Percentiles rank a stretch among this genome's conserved stretches.
Conservation (phyloP, 2,797 vertebrate species). For the Semaprochilodus insignis region DNA sequence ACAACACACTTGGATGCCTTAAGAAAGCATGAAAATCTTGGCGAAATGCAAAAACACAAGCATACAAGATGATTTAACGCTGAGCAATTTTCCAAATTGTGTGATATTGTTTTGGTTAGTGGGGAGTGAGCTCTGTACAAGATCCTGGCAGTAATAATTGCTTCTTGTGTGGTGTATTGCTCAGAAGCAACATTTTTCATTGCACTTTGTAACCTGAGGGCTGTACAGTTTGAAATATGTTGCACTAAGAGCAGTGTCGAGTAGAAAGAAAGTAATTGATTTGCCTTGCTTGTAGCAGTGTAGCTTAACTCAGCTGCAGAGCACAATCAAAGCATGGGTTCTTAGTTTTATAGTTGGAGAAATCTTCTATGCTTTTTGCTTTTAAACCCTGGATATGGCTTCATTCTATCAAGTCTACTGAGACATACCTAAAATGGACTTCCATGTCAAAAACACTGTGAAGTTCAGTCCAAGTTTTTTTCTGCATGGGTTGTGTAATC, state of each 20-base stretch:
- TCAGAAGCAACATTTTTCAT: neutral
- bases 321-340: neutral
- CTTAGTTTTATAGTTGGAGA: constrained; percentile 19
- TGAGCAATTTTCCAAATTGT: neutral
- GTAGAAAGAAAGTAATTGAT: constrained; percentile 24
- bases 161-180: neutral
- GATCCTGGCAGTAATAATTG: neutral
- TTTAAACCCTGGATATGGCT: constrained; percentile 9
- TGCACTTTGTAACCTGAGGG: neutral
- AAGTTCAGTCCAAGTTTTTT: neutral
- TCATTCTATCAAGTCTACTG: too few species aligned
- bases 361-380: neutral
- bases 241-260: neutral
- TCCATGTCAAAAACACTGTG: neutral
- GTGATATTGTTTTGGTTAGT: neutral
- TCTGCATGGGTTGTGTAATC: neutral
- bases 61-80: constrained; percentile 11
- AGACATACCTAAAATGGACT: too few species aligned
- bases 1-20: too few species aligned
- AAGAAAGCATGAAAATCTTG: neutral
- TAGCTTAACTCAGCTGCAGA: neutral
- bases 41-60: neutral
- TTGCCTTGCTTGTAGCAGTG: neutral
- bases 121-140: too few species aligned
- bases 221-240: neutral